These are phyloP conservation scores for Ricordea florida DNA, from an alignment of 92 coral and sea anemone genomes.

Conservation along the genomic window DNA sequence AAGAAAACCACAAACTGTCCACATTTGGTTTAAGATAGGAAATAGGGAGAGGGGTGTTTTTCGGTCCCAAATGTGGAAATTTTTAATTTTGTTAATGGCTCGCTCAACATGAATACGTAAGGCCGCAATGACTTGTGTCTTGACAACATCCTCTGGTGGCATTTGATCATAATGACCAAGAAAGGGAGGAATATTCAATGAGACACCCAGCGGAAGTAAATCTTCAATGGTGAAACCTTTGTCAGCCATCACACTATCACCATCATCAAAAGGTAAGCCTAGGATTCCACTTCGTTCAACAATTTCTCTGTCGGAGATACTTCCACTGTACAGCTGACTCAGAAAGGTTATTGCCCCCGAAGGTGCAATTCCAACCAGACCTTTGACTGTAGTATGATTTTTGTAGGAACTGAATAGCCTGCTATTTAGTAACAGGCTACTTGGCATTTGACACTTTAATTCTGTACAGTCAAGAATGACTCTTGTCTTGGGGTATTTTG, in stretches of 20 bases:
- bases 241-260: too few relatives aligned
- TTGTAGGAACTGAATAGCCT: constrained; percentile 44
- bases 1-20: constrained; percentile 43
- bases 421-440: constrained; percentile 29
- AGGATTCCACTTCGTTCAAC: constrained; percentile 55
- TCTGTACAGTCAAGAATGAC: constrained; percentile 42
- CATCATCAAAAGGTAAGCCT: constrained; percentile 18
- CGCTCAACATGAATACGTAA: constrained; percentile 41
- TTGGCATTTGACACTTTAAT: constrained; percentile 35
- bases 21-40: constrained; percentile 38
- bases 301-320: constrained; percentile 58
- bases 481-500: constrained; percentile 25
- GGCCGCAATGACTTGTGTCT: constrained; percentile 27
- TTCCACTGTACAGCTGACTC: constrained; percentile 28
- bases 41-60: constrained; percentile 7
- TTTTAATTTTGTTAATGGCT: constrained; percentile 40
- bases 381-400: constrained; percentile 40
- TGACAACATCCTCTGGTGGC: constrained; percentile 46
- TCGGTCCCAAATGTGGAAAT: constrained; percentile 42
- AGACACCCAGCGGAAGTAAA: constrained; percentile 36
- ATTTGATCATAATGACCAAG: constrained; percentile 42
- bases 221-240: too few relatives aligned
- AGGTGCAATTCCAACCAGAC: constrained; percentile 34
- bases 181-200: constrained; percentile 47
- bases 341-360: constrained; percentile 30